Evolutionary conservation across 2,888 invertebrate species (phyloP), one percentile per base, ranked within the genome.

Genomic region (Shargacucullia verbasci): DNA sequence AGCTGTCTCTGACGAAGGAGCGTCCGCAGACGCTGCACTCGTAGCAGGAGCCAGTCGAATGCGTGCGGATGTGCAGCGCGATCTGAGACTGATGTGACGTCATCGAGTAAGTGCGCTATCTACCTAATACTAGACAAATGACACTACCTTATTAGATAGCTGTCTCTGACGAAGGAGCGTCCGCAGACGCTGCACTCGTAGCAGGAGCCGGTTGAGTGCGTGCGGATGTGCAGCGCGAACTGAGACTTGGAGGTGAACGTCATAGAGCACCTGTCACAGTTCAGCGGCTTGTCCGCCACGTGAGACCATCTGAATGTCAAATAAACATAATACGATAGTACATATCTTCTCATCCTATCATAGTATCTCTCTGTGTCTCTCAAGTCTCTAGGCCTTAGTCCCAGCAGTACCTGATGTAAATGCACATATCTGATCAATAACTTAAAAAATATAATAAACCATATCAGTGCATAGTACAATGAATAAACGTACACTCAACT

Each of bases 161-260:
- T 96, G 91, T 97, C 96, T 76, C 96, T 95, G 62, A 96, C 96
- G 84, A 97, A 97, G 46, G 96, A 96, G 59, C 96, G 95, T 1
- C 96, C 96, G 83, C 97, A 97, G 31, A 96, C 95, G 80, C 95
- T 95, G 86, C 97, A 97, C 88, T 96, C 96, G 89, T 96, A 97
- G 82, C 96, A 95, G 59, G 96, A 95, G 60, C 95, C 95, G 61
- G 95, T 95, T 12, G 96, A 94, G 90, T 97, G 97, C 64, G 96
- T 96, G 90, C 96, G 96, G 86, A 97, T 96, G 91, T 97, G 97
- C 64, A 96, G 94, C 66, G 96, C 96, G 89, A 97, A 97, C 91
- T 96, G 96, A 60, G 95, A 95, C 92, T 96, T 97, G 79, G 96
- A 96, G 50, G 96, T 96, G 88, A 97, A 97, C 62, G 96, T 96